Evolutionary conservation across 1,140 invertebrate species (phyloP), one percentile per base, ranked within the genome.

Genomic region (Drosophila punjabiensis): DNA sequence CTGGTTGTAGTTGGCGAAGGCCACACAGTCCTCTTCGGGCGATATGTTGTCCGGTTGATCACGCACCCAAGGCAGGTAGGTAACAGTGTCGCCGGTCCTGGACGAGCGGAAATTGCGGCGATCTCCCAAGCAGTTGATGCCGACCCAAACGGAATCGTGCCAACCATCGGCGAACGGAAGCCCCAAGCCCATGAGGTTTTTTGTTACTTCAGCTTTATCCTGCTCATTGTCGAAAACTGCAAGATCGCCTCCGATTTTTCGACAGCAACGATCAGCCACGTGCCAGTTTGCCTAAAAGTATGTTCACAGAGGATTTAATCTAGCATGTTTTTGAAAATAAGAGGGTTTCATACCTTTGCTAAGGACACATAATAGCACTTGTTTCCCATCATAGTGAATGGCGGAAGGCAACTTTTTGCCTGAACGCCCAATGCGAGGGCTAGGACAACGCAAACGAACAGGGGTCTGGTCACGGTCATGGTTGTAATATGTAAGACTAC

Each of bases 21-120:
- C 69, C 28, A 73, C 64, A 37, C 69, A 73, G 39, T 73, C 64
- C 53, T 69, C 69, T 43, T 67, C 32, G 13, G 68, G 50, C 4
- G n/a, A 14, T 4, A 10, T 13, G 24, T 71, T 67, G 14, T 70
- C 5, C 11, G 67, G 67, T 7, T 70, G 13, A 4, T 2, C 2
- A 4, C 48, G 67, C 5, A 65, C 48, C 68, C 68, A 71, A 0
- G 28, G 7, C 9, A 66, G 5, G 13, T 33, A 66, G 13, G 18
- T 5, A 20, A 47, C 24, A 16, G 4, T 11, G 3, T 48, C 62
- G 7, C 50, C 68, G 10, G n/a, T 65, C 18, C 48, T 71, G 18
- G 61, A 45, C 7, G 16, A 35, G 3, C 11, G 48, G 16, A 73
- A 73, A 9, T 28, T 14, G 13, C 63, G 69, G 0, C 43, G 14